phyloP scores from a whole-genome alignment of 1,140 invertebrate genomes.

The Drosophila sp. region DNA sequence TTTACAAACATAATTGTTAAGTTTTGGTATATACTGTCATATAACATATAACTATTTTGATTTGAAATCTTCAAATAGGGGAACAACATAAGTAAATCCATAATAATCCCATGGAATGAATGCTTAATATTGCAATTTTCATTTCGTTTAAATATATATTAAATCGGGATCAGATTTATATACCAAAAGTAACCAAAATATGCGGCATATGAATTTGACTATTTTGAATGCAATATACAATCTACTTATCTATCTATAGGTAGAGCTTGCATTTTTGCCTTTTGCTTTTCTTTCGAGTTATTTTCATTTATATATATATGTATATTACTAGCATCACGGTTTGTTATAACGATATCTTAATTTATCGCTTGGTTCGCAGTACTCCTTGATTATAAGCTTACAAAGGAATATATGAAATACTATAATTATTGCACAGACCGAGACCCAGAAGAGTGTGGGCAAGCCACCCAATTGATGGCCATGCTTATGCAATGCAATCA shows the following conservation, averaged over 20 bases:
- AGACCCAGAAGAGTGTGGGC: slow-evolving; percentile 96
- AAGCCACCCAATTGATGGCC: slow-evolving; percentile 95
- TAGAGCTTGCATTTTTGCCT: slow-evolving; percentile 19
- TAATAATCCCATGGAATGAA: neutral
- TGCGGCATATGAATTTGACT: slow-evolving; percentile 2
- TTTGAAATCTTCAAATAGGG: neutral
- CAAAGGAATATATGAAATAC: slow-evolving; percentile 97
- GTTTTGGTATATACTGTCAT: neutral
- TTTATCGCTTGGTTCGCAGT: slow-evolving; percentile 89
- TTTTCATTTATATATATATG: slow-evolving; percentile 28
- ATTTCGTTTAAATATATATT: neutral
- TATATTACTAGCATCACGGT: slow-evolving; percentile 84
- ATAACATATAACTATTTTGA: neutral
- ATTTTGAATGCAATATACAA: slow-evolving; percentile 17
- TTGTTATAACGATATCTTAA: slow-evolving; percentile 87
- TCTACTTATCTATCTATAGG: slow-evolving; percentile 20
- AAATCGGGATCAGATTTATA: neutral
- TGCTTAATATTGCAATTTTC: neutral
- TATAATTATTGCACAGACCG: slow-evolving; percentile 94
- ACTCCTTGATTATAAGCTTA: slow-evolving; percentile 96
- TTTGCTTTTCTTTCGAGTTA: slow-evolving; percentile 24
- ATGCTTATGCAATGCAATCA: slow-evolving; percentile 95
- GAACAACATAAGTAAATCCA: neutral
- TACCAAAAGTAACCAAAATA: neutral
- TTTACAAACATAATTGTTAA: slow-evolving; percentile 7